Evolutionary conservation across 1,140 invertebrate species (phyloP).

Genomic region (Frieseomelitta varia): DNA sequence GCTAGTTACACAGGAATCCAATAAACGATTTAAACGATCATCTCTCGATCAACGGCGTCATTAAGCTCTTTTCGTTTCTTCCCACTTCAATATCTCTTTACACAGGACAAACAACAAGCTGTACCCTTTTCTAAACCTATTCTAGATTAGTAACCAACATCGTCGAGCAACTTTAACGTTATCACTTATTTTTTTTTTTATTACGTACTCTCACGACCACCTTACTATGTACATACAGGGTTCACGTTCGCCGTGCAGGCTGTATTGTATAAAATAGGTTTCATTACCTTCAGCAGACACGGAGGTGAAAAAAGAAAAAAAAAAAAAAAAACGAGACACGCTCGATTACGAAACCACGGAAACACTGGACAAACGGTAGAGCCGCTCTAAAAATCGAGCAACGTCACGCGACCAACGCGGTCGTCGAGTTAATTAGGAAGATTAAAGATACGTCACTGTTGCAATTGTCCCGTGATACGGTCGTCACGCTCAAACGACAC

Average conservation of each 20-base stretch:
- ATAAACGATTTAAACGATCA: not conserved
- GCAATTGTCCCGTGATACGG: constrained; percentile 10
- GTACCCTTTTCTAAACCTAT: not conserved
- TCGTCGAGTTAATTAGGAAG: constrained; percentile 25
- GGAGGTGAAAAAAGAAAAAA: too few relatives aligned
- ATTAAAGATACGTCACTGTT: constrained; percentile 3
- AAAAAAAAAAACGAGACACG: too few relatives aligned
- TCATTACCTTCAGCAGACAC: not conserved
- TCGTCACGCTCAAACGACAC: constrained; percentile 2
- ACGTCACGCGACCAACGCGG: not conserved
- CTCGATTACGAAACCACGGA: not conserved
- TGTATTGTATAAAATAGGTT: constrained; percentile 2
- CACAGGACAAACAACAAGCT: not conserved
- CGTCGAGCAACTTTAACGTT: not conserved
- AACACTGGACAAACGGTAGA: not conserved
- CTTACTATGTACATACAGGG: constrained; percentile 28
- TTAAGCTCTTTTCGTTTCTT: constrained; percentile 13
- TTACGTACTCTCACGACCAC: not conserved
- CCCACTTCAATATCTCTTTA: not conserved
- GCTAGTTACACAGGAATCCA: not conserved
- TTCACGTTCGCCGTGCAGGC: not conserved
- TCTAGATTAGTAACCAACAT: constrained; percentile 9
- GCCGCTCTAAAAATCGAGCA: not conserved
- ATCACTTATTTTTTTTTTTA: not conserved
- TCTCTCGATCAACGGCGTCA: not conserved